Conservation (phyloP, 2,888 invertebrate genomes). For the Rhorus exstirpatorius region DNA sequence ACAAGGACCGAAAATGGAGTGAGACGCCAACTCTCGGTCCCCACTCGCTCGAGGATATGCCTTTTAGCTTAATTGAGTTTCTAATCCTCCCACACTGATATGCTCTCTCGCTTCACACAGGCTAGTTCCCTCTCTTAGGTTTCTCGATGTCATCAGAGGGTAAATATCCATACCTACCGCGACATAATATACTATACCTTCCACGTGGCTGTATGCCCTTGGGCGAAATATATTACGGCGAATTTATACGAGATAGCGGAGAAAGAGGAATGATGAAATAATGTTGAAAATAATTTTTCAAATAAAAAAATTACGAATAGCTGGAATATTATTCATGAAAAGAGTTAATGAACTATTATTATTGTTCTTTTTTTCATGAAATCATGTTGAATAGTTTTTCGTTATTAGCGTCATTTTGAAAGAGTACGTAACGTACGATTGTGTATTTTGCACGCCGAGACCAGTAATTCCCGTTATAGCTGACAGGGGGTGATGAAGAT, state of each 20-base stretch:
- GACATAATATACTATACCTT: slow-evolving; percentile 13
- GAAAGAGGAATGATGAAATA: neutral
- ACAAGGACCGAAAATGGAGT: slow-evolving; percentile 39
- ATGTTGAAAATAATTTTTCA: neutral
- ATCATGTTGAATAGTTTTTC: neutral
- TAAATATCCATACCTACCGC: slow-evolving; percentile 40
- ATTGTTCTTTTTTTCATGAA: neutral
- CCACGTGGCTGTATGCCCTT: slow-evolving; percentile 9
- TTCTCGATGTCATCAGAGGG: slow-evolving; percentile 37
- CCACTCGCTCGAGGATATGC: slow-evolving; percentile 50
- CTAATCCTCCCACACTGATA: slow-evolving; percentile 50
- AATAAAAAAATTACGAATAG: neutral
- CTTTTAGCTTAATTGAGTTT: slow-evolving; percentile 69
- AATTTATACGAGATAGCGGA: neutral
- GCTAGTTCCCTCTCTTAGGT: slow-evolving; percentile 22
- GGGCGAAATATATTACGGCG: slow-evolving; percentile 27
- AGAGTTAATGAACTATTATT: neutral
- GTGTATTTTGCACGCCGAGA: slow-evolving; percentile 2
- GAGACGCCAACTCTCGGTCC: slow-evolving; percentile 26
- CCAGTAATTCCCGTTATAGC: neutral
- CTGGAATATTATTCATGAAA: no score
- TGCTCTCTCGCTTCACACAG: slow-evolving; percentile 8
- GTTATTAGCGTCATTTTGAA: neutral
- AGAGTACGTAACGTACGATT: slow-evolving; percentile 8
- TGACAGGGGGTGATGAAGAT: neutral